Conservation (phyloP, 2,888 invertebrate species). For the Drosophila anceps region DNA sequence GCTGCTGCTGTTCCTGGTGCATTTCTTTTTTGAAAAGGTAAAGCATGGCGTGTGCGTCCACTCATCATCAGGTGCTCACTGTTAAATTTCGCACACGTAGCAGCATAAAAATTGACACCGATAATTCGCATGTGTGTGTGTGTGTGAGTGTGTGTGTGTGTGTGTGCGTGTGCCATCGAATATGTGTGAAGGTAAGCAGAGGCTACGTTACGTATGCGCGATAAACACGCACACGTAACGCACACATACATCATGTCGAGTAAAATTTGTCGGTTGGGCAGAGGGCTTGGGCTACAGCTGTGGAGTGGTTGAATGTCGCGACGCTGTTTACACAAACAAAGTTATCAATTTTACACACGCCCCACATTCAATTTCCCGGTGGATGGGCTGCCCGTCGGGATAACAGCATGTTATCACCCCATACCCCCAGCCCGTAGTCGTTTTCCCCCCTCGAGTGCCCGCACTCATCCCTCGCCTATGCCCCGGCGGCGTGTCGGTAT, state of each 20-base stretch:
- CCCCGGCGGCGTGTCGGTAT: conserved; percentile 42
- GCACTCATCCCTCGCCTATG: neutral
- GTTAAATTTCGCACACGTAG: conserved; percentile 81
- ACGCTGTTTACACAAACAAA: conserved; percentile 80
- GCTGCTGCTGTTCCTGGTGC: conserved; percentile 26
- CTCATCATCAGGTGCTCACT: conserved; percentile 75
- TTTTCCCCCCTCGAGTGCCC: neutral
- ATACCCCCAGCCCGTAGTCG: neutral
- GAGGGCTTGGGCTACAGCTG: neutral
- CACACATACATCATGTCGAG: conserved; percentile 70
- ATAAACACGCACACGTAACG: conserved; percentile 71
- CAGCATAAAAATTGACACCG: conserved; percentile 81
- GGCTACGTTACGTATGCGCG: conserved; percentile 69
- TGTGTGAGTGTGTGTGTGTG: conserved; percentile 9
- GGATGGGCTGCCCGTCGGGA: conserved; percentile 56
- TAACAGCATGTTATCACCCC: conserved; percentile 57
- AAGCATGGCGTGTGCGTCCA: conserved; percentile 39
- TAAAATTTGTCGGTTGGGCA: conserved; percentile 62
- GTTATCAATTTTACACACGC: conserved; percentile 79
- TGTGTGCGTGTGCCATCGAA: conserved; percentile 8
- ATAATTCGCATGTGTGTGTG: conserved; percentile 65
- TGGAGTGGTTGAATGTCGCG: conserved; percentile 63
- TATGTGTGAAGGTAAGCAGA: conserved; percentile 29
- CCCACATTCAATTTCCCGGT: conserved; percentile 65
- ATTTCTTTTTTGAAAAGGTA: conserved; percentile 63